phyloP scores from a whole-genome alignment of 2,888 invertebrate species.

The Sepiola atlantica region DNA sequence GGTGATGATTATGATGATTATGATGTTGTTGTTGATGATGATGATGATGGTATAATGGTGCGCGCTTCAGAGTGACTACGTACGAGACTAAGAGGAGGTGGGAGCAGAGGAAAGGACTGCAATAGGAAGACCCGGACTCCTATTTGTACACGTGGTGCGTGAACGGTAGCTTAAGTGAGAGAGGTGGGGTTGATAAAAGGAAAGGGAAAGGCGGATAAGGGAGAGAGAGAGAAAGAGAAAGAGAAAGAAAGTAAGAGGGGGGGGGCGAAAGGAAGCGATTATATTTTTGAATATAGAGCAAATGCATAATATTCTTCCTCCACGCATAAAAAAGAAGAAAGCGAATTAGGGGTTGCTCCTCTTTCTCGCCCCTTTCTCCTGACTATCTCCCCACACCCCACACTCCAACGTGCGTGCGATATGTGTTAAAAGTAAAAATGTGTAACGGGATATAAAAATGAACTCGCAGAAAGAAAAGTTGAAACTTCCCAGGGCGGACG shows the following conservation, averaged over 20 bases:
- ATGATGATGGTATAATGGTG: no score
- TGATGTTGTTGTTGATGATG: no score
- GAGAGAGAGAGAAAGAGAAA: background rate
- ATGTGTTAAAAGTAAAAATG: background rate
- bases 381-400: no score
- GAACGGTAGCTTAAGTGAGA: background rate
- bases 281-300: background rate
- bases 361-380: no score
- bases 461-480: background rate
- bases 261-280: no score
- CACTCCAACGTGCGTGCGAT: background rate
- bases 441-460: background rate
- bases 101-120: background rate
- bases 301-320: background rate
- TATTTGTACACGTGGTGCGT: background rate
- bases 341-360: no score
- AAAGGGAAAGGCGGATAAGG: background rate
- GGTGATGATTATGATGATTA: no score
- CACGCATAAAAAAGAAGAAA: background rate
- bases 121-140: background rate
- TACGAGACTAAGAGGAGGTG: background rate
- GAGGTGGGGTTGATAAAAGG: background rate
- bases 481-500: constrained; percentile 22
- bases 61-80: background rate
- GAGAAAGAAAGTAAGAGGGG: no score